Percentiles rank a stretch among this genome's conserved stretches.
Evolutionary conservation across 2,888 invertebrate species (phyloP).

Genomic region (Caenorhabditis plicata): DNA sequence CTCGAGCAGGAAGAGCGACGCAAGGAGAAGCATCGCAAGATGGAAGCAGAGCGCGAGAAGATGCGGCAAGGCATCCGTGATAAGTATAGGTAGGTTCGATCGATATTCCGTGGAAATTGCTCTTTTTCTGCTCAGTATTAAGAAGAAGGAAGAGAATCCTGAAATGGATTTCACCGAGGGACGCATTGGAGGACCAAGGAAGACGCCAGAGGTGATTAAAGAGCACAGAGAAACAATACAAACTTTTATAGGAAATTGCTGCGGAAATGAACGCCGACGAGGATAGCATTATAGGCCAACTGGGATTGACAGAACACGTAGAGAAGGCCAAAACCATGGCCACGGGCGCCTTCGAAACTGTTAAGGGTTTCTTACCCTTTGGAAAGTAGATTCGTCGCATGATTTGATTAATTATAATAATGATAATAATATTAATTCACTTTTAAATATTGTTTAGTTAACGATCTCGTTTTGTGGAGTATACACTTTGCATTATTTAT

Average conservation of each 20-base stretch:
- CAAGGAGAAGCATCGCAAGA: conserved; percentile 98
- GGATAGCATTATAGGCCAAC: conserved; percentile 64
- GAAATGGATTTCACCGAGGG: conserved; percentile 57
- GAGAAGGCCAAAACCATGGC: conserved; percentile 66
- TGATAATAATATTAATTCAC: not conserved
- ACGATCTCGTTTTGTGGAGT: too few species aligned
- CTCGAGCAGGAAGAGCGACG: conserved; percentile 94
- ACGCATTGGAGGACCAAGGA: conserved; percentile 51
- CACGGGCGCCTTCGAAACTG: conserved; percentile 60
- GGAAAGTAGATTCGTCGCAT: conserved; percentile 61
- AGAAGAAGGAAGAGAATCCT: conserved; percentile 89
- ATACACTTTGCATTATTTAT: too few species aligned
- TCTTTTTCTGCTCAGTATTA: too few species aligned
- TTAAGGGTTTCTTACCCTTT: conserved; percentile 64
- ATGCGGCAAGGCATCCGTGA: conserved; percentile 99
- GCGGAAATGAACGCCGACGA: conserved; percentile 88
- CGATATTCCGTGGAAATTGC: too few species aligned
- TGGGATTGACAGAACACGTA: conserved; percentile 64
- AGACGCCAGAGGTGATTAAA: conserved; percentile 30
- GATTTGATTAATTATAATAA: not conserved
- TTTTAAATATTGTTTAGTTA: too few species aligned
- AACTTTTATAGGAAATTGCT: conserved; percentile 78
- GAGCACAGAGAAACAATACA: not conserved
- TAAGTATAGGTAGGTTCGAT: conserved; percentile 80
- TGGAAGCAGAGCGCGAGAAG: conserved; percentile 98